Evolutionary conservation across 2,888 invertebrate genomes (phyloP).

Genomic region (Siphlonurus alternatus): DNA sequence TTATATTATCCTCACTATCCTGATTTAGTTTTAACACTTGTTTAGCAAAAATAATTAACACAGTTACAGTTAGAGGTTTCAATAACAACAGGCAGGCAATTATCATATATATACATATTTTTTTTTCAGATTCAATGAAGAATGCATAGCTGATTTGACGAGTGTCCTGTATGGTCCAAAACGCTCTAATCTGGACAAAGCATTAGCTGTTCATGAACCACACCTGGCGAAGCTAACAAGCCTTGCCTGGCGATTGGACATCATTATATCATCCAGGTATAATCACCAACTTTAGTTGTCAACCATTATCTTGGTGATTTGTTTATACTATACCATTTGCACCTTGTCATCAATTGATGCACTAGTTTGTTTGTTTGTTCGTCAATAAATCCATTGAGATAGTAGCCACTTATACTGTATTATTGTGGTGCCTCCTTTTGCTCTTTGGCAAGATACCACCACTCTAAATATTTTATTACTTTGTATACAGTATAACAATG

Average conservation of each 20-base stretch:
- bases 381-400: too few relatives aligned
- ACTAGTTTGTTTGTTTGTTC: too few relatives aligned
- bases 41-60: not conserved
- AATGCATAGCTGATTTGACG: not conserved
- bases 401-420: too few relatives aligned
- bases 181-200: not conserved
- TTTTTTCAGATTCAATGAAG: not conserved
- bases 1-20: not conserved
- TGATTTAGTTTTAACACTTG: too few relatives aligned
- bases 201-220: not conserved
- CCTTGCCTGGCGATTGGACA: not conserved
- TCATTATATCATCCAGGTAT: not conserved
- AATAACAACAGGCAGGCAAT: not conserved
- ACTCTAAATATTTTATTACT: too few relatives aligned
- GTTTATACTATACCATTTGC: too few relatives aligned
- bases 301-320: too few relatives aligned
- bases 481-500: too few relatives aligned
- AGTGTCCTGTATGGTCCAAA: slow-evolving; percentile 1
- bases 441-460: too few relatives aligned
- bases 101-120: not conserved
- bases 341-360: too few relatives aligned
- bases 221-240: not conserved
- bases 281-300: too few relatives aligned
- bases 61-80: not conserved
- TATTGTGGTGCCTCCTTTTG: too few relatives aligned